Conservation (phyloP, 2,797 vertebrate genomes). For the Spinus olivaceus region DNA sequence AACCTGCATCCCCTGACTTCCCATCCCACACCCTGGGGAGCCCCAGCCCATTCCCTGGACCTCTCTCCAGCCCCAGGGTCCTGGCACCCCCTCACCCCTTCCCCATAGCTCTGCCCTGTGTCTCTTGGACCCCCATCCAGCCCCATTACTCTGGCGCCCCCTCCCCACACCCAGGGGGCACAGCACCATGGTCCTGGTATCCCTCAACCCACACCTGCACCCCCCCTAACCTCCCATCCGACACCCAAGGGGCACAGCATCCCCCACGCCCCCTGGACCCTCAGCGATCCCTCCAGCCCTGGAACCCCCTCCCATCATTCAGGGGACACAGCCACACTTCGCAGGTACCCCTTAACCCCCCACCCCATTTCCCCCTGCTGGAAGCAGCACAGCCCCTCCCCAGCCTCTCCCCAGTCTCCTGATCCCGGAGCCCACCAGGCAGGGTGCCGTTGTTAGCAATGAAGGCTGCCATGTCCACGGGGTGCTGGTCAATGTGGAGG, state of each 20-base stretch:
- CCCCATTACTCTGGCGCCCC: background rate
- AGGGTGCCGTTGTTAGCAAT: constrained; percentile 94
- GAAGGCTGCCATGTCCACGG: constrained; percentile 89
- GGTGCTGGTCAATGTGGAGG: constrained; percentile 86
- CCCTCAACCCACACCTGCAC: background rate
- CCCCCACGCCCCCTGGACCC: background rate
- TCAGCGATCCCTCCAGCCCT: background rate
- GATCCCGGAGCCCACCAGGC: constrained; percentile 73
- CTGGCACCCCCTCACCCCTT: too few relatives aligned
- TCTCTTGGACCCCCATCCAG: background rate
- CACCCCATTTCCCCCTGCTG: background rate
- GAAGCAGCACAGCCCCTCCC: background rate
- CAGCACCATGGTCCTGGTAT: background rate
- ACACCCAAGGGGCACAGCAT: background rate
- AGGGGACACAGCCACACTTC: background rate
- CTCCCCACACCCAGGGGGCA: background rate
- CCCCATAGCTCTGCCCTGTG: background rate
- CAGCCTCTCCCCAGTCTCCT: background rate
- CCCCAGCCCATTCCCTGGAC: background rate
- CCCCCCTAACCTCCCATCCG: background rate
- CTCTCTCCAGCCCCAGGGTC: background rate
- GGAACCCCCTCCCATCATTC: background rate
- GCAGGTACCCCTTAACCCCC: background rate
- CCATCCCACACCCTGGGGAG: background rate
- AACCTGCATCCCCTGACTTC: background rate